Evolutionary conservation across 2,113 vertebrate genomes (phyloP).

Genomic region (Stomatorhinus ivindoensis): DNA sequence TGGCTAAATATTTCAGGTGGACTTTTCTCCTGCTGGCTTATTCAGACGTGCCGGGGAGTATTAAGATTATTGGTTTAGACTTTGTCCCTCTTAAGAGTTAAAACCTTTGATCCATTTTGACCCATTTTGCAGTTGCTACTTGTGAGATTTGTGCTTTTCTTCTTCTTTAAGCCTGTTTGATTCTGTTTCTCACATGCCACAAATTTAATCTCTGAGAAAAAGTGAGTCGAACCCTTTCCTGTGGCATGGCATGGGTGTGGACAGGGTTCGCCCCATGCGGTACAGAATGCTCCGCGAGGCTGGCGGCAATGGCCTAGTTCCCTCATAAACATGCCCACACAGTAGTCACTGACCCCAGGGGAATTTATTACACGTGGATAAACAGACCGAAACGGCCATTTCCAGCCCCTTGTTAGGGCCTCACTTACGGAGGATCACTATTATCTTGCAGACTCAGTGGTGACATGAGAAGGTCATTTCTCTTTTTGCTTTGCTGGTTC

Average conservation of each 20-base stretch:
- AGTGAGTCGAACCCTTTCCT: neutral
- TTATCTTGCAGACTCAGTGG: neutral
- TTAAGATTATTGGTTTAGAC: neutral
- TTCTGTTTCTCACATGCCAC: neutral
- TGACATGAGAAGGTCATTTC: neutral
- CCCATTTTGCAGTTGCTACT: neutral
- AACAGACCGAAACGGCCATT: conserved; percentile 13
- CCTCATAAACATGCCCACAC: neutral
- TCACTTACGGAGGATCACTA: neutral
- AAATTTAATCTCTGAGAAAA: neutral
- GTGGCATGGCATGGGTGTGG: neutral
- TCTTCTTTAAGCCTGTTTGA: neutral
- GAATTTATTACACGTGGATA: neutral
- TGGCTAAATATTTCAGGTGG: neutral
- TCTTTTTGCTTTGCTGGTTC: neutral
- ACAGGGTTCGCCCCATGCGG: neutral
- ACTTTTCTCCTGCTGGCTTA: neutral
- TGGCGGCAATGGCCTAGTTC: neutral
- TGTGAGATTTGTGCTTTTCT: neutral
- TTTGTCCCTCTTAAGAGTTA: neutral
- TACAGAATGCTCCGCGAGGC: neutral
- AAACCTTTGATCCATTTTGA: neutral
- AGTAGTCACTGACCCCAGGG: neutral
- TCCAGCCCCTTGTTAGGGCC: conserved; percentile 9
- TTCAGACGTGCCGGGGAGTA: neutral